Evolutionary conservation across 1,140 invertebrate genomes (phyloP).

Genomic region (Tribolium castaneum): DNA sequence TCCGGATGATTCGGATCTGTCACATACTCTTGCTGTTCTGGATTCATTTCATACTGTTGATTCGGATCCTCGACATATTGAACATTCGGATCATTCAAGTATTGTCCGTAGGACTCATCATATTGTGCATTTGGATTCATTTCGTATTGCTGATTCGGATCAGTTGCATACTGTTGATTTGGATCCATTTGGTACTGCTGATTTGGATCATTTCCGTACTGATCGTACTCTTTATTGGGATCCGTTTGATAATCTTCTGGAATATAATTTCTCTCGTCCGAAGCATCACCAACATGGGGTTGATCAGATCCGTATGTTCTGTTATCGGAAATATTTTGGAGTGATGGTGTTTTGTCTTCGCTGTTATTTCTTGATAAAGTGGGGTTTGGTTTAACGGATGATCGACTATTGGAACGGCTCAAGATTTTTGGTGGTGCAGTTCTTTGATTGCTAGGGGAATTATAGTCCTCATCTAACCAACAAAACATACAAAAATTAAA

Average conservation of each 20-base stretch:
- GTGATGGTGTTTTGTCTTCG: constrained; percentile 37
- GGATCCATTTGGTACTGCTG: constrained; percentile 37
- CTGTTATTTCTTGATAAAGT: constrained; percentile 44
- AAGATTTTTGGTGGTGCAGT: constrained; percentile 45
- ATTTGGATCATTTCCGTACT: constrained; percentile 37
- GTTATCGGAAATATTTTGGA: background rate
- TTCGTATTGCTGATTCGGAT: constrained; percentile 45
- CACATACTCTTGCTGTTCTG: too few species aligned
- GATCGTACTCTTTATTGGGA: constrained; percentile 42
- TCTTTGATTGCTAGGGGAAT: constrained; percentile 50
- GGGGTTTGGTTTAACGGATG: constrained; percentile 41
- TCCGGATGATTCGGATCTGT: background rate
- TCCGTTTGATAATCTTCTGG: constrained; percentile 36
- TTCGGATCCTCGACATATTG: constrained; percentile 49
- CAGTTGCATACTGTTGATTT: constrained; percentile 50
- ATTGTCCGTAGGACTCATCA: constrained; percentile 48
- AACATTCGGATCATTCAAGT: constrained; percentile 47
- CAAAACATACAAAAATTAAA: constrained; percentile 32
- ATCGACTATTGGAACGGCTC: constrained; percentile 43
- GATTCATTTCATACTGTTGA: constrained; percentile 36
- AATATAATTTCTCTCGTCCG: background rate
- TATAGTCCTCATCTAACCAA: constrained; percentile 51
- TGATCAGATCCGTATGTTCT: constrained; percentile 25
- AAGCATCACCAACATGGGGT: background rate
- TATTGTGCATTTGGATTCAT: constrained; percentile 53